phyloP scores from a whole-genome alignment of 2,888 invertebrate genomes.

The Tyria jacobaeae region DNA sequence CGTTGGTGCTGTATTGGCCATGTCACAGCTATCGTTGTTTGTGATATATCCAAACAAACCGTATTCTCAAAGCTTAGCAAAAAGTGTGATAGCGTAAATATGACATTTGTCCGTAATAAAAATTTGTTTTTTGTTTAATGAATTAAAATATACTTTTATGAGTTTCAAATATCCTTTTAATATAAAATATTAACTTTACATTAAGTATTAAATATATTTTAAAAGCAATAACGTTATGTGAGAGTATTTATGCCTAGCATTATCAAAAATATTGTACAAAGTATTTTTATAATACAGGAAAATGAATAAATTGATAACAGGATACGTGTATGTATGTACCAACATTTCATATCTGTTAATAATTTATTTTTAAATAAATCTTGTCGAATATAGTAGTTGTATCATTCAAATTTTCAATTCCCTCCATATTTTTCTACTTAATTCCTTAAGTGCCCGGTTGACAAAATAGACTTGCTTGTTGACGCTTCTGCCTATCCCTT shows the following conservation, averaged over 20 bases:
- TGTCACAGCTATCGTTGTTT: slow-evolving; percentile 92
- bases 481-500: too few relatives aligned
- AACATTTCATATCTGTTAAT: neutral
- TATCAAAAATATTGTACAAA: slow-evolving; percentile 1
- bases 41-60: slow-evolving; percentile 88
- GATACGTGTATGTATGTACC: neutral
- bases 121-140: neutral
- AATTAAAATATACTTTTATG: too few relatives aligned
- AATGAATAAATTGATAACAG: neutral
- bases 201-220: neutral
- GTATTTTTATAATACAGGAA: neutral
- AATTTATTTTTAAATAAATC: slow-evolving; percentile 8
- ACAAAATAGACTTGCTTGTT: too few relatives aligned
- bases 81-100: slow-evolving; percentile 58
- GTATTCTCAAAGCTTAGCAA: slow-evolving; percentile 50
- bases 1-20: slow-evolving; percentile 91
- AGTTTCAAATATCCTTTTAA: neutral
- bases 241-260: slow-evolving; percentile 7
- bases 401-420: too few relatives aligned
- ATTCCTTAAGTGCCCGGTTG: too few relatives aligned
- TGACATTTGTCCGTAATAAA: slow-evolving; percentile 1
- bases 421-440: neutral
- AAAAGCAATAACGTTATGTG: neutral
- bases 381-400: too few relatives aligned
- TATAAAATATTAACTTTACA: slow-evolving; percentile 3